Conservation (phyloP, 2,797 vertebrate genomes). For the Anniella stebbinsi region DNA sequence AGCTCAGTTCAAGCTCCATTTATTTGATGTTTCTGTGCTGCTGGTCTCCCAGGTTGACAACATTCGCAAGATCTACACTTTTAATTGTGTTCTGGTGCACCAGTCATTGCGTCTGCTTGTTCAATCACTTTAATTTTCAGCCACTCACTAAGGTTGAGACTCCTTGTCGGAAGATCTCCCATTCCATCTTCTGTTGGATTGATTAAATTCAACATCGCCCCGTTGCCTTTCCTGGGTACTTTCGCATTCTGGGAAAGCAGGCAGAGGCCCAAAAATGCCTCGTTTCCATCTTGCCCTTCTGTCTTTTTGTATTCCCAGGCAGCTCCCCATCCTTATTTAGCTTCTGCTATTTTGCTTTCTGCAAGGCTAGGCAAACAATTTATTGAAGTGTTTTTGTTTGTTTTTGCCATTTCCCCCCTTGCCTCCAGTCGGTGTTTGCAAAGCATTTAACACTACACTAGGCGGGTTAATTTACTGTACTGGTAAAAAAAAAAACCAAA, state of each 20-base stretch:
- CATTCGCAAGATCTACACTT: constrained; percentile 41
- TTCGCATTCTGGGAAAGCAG: constrained; percentile 5
- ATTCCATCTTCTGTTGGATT: neutral
- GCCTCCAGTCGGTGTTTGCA: constrained; percentile 76
- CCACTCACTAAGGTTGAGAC: neutral
- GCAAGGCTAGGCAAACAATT: constrained; percentile 57
- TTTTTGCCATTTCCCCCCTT: constrained; percentile 73
- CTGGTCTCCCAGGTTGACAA: constrained; percentile 61
- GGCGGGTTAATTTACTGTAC: constrained; percentile 79
- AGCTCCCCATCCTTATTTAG: constrained; percentile 9
- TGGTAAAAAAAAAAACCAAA: constrained; percentile 66
- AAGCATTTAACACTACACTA: constrained; percentile 80
- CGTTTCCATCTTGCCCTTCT: constrained; percentile 22
- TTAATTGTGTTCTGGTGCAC: constrained; percentile 38
- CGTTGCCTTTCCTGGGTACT: neutral
- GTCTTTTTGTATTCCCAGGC: constrained; percentile 43
- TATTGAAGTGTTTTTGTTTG: constrained; percentile 75
- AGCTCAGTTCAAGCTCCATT: constrained; percentile 68
- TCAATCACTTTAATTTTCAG: constrained; percentile 48
- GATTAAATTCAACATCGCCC: neutral
- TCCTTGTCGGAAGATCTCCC: neutral
- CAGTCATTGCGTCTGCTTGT: constrained; percentile 30
- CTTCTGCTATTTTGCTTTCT: constrained; percentile 49
- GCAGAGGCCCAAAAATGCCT: constrained; percentile 39
- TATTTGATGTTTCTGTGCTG: constrained; percentile 67